Conservation (phyloP, 2,888 invertebrate genomes). For the Odontomyia ornata region DNA sequence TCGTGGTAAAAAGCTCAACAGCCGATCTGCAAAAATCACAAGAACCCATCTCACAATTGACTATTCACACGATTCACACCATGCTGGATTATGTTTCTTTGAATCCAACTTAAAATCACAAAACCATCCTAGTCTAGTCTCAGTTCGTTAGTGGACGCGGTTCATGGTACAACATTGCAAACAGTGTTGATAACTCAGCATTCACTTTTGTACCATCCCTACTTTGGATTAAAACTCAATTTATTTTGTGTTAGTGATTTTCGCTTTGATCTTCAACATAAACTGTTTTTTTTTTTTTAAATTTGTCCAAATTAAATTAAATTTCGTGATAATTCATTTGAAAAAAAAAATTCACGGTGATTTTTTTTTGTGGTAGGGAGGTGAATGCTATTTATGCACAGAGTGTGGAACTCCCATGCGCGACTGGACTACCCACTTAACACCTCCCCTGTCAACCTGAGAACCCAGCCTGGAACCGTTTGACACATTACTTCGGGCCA, state of each 20-base stretch:
- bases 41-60: neutral
- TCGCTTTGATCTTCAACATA: neutral
- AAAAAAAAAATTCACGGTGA: too few species aligned
- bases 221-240: neutral
- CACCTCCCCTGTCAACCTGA: too few species aligned
- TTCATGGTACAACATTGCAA: conserved; percentile 8
- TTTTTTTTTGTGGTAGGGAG: too few species aligned
- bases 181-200: neutral
- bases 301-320: neutral
- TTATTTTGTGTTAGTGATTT: neutral
- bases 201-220: neutral
- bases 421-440: too few species aligned
- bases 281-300: too few species aligned
- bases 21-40: conserved; percentile 19
- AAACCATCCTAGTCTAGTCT: conserved; percentile 20
- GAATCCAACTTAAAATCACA: conserved; percentile 22
- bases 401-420: too few species aligned
- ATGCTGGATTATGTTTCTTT: conserved; percentile 13
- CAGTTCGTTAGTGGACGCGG: conserved; percentile 30
- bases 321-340: neutral
- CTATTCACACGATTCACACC: too few species aligned
- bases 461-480: too few species aligned
- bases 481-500: too few species aligned
- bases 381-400: too few species aligned
- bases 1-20: conserved; percentile 11